Percentiles rank a stretch among this genome's conserved stretches.
Conservation (phyloP, 2,113 vertebrate genomes). For the Oryzias melastigma region DNA sequence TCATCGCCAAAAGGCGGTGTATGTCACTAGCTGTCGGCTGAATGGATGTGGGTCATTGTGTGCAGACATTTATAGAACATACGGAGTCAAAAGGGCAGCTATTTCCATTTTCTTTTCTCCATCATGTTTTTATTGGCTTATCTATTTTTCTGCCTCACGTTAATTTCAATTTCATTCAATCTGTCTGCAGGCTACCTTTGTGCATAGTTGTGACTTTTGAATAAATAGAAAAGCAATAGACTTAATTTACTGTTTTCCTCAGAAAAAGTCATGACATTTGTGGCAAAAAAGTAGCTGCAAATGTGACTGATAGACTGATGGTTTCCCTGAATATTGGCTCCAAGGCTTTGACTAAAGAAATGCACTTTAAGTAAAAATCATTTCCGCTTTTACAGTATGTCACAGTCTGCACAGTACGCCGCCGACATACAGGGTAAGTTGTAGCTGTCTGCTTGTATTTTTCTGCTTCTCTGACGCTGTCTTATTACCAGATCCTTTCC, state of each 20-base stretch:
- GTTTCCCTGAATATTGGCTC: neutral
- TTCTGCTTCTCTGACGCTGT: slow-evolving; percentile 46
- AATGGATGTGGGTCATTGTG: no score
- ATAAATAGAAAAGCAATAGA: no score
- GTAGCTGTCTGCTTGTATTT: slow-evolving; percentile 36
- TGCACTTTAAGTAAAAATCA: slow-evolving; percentile 19
- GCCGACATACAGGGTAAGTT: slow-evolving; percentile 48
- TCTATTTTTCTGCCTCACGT: slow-evolving; percentile 41
- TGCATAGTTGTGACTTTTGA: neutral
- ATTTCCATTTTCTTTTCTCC: no score
- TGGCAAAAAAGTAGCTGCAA: no score
- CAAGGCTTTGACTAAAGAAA: slow-evolving; percentile 10
- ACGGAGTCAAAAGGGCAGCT: no score
- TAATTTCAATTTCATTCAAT: slow-evolving; percentile 13
- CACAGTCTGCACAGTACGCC: slow-evolving; percentile 9
- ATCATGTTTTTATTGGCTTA: no score
- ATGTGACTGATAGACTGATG: no score
- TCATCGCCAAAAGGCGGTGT: no score
- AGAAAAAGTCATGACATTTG: no score
- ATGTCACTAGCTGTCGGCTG: no score
- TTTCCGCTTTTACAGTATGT: slow-evolving; percentile 14
- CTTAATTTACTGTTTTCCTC: no score
- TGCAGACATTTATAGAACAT: no score
- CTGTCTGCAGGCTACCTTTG: neutral
- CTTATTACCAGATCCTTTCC: slow-evolving; percentile 53